Conservation (phyloP, 2,113 vertebrate species). For the Perca flavescens region DNA sequence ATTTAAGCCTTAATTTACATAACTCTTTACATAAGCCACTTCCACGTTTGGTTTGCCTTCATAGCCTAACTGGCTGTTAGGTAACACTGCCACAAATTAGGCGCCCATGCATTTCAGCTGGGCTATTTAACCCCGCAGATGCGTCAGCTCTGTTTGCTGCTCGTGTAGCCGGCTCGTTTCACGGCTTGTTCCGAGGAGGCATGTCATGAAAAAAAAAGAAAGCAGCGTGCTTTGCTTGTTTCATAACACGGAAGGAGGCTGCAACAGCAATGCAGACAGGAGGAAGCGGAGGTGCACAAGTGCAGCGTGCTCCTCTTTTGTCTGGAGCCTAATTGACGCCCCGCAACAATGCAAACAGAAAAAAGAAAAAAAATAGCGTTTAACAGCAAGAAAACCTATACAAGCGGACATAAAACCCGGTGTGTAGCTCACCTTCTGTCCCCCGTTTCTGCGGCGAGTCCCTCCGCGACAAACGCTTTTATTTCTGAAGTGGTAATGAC, state of each 20-base stretch:
- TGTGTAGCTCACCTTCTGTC: constrained; percentile 61
- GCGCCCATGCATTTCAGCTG: neutral
- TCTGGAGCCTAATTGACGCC: constrained; percentile 58
- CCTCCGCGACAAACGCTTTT: constrained; percentile 20
- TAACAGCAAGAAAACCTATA: neutral
- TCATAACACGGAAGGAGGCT: constrained; percentile 61
- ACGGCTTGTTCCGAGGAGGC: constrained; percentile 14
- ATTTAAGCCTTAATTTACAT: constrained; percentile 34
- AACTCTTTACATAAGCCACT: constrained; percentile 47
- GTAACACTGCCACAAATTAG: constrained; percentile 25
- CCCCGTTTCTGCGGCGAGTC: constrained; percentile 18
- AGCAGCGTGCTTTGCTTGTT: constrained; percentile 53
- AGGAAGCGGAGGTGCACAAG: constrained; percentile 37
- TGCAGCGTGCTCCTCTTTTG: constrained; percentile 61
- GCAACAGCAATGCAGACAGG: constrained; percentile 59
- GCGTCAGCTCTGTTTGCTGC: constrained; percentile 19
- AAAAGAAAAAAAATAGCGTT: neutral
- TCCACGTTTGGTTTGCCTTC: constrained; percentile 15
- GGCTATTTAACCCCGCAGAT: constrained; percentile 30
- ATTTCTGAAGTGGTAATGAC: constrained; percentile 34
- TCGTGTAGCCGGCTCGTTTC: constrained; percentile 2
- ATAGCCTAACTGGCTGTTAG: constrained; percentile 24
- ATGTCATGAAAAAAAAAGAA: neutral
- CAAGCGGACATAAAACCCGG: neutral
- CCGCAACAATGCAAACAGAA: constrained; percentile 4